Base-by-base conservation (phyloP, 1,140 invertebrate species). In the Bombus haemorrhoidalis region DNA sequence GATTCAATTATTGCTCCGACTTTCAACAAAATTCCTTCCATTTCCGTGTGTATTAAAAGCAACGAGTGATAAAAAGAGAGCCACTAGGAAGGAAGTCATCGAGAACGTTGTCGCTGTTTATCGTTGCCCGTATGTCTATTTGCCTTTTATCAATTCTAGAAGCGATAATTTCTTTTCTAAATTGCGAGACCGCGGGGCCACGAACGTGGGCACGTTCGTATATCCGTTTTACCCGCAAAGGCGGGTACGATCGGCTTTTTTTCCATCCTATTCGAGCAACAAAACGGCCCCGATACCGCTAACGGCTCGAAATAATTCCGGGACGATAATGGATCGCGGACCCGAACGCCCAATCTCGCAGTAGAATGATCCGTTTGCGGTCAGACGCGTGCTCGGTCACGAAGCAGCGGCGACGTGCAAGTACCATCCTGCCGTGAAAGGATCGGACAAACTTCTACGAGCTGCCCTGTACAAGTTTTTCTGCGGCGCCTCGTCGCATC, bases 131-230 rank as follows among this genome's bases (percentile, higher is more conserved):
- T 90, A 78, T 82, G 85, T 85, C 86, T 89, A 90, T 90, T 90
- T 90, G 86, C 89, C 78, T 88, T 90, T 92, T 92, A 92, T 92
- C 91, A 91, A 88, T 89, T 85, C 74, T 81, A 89, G 39, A 81
- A 77, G 73, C 84, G 90, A 92, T 92, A 91, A 91, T 91, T 91
- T 86, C 87, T 86, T 79, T 76, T 77, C 73, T 81, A 87, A 87
- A 84, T 87, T 85, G 89, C 89, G 81, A 89, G 85, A 78, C 73
- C 76, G 78, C 32, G 25, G 57, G 39, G 73, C 80, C 64, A 64
- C 76, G 80, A 47, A 73, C 76, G 62, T 81, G 34, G n/a, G 41
- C 59, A 12, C 39, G 22, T n/a, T 12, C 73, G 74, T 39, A 59
- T 10, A 12, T 39, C 3, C 34, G 13, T 77, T 81, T 59, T 39